Evolutionary conservation across 2,797 vertebrate species (phyloP).

Genomic region (Rhadinocentrus ornatus): DNA sequence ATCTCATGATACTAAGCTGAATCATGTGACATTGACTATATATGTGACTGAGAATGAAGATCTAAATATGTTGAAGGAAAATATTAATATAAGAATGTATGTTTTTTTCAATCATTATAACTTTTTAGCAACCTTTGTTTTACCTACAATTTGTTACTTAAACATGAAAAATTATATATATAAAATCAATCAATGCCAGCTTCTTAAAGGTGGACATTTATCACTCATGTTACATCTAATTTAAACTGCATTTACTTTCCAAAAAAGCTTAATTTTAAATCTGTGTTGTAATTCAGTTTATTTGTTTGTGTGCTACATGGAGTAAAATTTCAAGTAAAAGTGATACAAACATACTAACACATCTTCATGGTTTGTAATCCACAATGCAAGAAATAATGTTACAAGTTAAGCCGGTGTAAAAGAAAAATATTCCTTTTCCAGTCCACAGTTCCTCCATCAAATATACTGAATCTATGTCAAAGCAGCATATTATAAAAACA

Average conservation of each 20-base stretch:
- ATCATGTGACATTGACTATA: constrained; percentile 7
- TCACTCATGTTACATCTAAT: background rate
- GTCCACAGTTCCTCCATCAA: background rate
- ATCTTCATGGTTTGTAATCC: background rate
- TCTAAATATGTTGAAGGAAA: background rate
- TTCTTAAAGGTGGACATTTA: too few species aligned
- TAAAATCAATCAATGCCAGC: too few species aligned
- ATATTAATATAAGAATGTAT: background rate
- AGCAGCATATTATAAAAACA: background rate
- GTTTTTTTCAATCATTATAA: too few species aligned
- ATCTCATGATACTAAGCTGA: constrained; percentile 27
- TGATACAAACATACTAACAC: background rate
- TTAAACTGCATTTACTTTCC: background rate
- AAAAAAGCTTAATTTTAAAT: background rate
- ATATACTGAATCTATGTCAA: background rate
- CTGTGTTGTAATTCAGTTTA: background rate
- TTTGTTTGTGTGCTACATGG: background rate
- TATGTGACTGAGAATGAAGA: background rate
- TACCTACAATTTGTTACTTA: background rate
- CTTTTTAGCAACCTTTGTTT: background rate
- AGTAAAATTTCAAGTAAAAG: background rate
- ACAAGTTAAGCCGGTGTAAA: background rate
- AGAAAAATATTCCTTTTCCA: background rate
- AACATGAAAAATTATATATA: background rate
- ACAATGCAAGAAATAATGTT: background rate